Evolutionary conservation across 1,140 invertebrate genomes (phyloP).

Genomic region (Calycopis cecrops): DNA sequence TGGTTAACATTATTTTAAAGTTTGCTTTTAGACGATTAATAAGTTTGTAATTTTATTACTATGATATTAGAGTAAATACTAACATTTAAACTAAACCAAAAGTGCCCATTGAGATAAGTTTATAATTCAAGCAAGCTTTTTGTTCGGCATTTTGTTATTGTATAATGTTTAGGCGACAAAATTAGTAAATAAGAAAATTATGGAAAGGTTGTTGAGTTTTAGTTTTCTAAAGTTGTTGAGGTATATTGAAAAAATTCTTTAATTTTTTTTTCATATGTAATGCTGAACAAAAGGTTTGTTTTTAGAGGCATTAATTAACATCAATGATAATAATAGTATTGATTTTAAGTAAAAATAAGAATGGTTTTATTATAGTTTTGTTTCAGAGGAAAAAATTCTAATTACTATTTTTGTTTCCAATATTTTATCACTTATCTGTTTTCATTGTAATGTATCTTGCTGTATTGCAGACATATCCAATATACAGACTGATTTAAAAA

Average conservation of each 20-base stretch:
- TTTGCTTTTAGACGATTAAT: slow-evolving; percentile 69
- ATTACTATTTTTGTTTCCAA: slow-evolving; percentile 74
- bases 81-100: slow-evolving; percentile 76
- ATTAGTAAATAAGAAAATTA: slow-evolving; percentile 70
- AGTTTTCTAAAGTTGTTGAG: slow-evolving; percentile 74
- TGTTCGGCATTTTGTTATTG: slow-evolving; percentile 65
- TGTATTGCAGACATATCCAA: slow-evolving; percentile 77
- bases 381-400: slow-evolving; percentile 71
- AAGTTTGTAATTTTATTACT: slow-evolving; percentile 73
- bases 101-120: slow-evolving; percentile 76
- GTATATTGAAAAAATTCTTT: slow-evolving; percentile 67
- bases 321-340: slow-evolving; percentile 70
- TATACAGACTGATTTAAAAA: slow-evolving; percentile 76
- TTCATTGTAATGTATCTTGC: slow-evolving; percentile 74
- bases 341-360: slow-evolving; percentile 72
- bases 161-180: slow-evolving; percentile 72
- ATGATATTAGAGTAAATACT: slow-evolving; percentile 71
- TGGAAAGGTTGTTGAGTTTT: slow-evolving; percentile 70
- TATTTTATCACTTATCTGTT: slow-evolving; percentile 74
- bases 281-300: slow-evolving; percentile 66
- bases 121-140: slow-evolving; percentile 66
- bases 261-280: slow-evolving; percentile 63
- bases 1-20: slow-evolving; percentile 68
- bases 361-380: slow-evolving; percentile 74
- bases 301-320: slow-evolving; percentile 73